A percentile compares a stretch with the other conserved stretches of the same genome.
phyloP scores from a whole-genome alignment of 1,140 invertebrate species.

The Cylas formicarius region DNA sequence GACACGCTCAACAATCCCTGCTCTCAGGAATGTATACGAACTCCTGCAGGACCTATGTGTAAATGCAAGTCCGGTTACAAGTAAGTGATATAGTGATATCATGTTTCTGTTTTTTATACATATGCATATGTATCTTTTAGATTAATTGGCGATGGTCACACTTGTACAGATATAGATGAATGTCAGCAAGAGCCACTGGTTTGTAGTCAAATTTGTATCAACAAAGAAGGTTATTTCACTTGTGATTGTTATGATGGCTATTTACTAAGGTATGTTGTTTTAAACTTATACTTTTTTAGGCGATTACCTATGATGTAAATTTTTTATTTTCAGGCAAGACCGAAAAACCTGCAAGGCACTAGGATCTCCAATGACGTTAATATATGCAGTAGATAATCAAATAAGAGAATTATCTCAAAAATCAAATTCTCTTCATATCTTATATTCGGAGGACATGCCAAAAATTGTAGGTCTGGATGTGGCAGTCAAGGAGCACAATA shows the following conservation, averaged over 20 bases:
- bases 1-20: constrained; percentile 43
- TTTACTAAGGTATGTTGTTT: constrained; percentile 45
- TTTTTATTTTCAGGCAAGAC: constrained; percentile 48
- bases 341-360: constrained; percentile 63
- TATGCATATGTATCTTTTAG: too few relatives aligned
- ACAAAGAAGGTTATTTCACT: constrained; percentile 40
- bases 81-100: constrained; percentile 7
- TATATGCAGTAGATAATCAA: constrained; percentile 47
- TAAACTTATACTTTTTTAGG: constrained; percentile 6
- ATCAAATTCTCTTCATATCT: constrained; percentile 36
- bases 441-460: constrained; percentile 41
- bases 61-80: constrained; percentile 57
- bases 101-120: background rate
- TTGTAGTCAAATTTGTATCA: constrained; percentile 46
- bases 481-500: constrained; percentile 34
- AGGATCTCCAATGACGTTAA: constrained; percentile 43
- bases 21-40: constrained; percentile 56
- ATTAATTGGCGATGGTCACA: constrained; percentile 42
- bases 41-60: constrained; percentile 63
- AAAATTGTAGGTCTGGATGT: constrained; percentile 48
- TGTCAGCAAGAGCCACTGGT: constrained; percentile 45
- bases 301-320: constrained; percentile 2
- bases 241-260: constrained; percentile 77
- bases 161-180: constrained; percentile 65
- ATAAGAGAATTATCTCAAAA: constrained; percentile 45